Conservation (phyloP, 30 jellyfish, hydroid and myxozoan species). For the Cassiopea andromeda region DNA sequence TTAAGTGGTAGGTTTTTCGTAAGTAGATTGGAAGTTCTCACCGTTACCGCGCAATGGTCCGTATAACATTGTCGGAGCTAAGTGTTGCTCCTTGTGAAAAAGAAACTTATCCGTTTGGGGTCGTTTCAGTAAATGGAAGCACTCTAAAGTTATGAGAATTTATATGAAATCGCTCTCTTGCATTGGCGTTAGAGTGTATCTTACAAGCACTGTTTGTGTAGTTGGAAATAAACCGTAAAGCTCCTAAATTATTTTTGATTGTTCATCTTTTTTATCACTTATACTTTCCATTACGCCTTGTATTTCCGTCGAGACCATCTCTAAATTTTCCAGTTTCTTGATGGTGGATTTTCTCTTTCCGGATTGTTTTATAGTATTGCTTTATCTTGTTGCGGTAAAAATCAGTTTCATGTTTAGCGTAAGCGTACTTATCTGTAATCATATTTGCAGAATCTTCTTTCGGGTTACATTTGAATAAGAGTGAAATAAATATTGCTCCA, state of each 20-base stretch:
- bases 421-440: neutral
- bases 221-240: neutral
- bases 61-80: constrained; percentile 47
- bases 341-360: constrained; percentile 10
- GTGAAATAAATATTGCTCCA: neutral
- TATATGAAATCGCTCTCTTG: neutral
- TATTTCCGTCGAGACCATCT: neutral
- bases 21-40: constrained; percentile 24
- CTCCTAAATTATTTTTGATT: neutral
- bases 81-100: constrained; percentile 46
- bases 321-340: neutral
- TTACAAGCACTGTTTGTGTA: neutral
- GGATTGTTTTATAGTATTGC: neutral
- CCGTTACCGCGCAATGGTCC: constrained; percentile 32
- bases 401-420: neutral
- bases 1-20: neutral
- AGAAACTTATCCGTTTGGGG: constrained; percentile 68
- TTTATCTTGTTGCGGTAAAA: neutral
- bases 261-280: neutral
- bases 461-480: neutral
- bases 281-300: neutral
- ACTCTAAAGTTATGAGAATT: neutral
- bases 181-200: neutral
- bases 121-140: constrained; percentile 23
- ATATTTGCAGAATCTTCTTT: neutral